Evolutionary conservation across 2,888 invertebrate genomes (phyloP).

Genomic region (Trissolcus brochymenae): DNA sequence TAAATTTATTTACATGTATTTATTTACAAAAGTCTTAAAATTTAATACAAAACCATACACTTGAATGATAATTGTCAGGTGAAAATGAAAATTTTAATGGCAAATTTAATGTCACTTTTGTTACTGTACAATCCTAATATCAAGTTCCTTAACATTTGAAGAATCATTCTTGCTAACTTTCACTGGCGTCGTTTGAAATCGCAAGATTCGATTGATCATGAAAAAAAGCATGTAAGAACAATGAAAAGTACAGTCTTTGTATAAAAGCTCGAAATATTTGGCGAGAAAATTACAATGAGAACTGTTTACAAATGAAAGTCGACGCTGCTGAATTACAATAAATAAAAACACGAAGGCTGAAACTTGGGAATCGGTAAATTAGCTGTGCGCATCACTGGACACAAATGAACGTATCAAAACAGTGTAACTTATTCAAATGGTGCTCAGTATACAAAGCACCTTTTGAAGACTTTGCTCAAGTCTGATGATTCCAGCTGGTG

Average conservation of each 20-base stretch:
- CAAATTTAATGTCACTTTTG: too few relatives aligned
- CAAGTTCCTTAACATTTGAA: too few relatives aligned
- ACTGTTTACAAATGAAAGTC: slow-evolving; percentile 30
- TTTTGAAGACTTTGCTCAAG: too few relatives aligned
- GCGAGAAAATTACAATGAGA: slow-evolving; percentile 28
- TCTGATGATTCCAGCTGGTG: slow-evolving; percentile 12
- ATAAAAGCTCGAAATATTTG: slow-evolving; percentile 35
- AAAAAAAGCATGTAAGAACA: slow-evolving; percentile 32
- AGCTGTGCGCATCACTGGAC: not conserved
- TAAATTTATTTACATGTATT: too few relatives aligned
- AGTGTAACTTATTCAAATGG: too few relatives aligned
- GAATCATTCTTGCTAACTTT: not conserved
- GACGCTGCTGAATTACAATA: slow-evolving; percentile 47
- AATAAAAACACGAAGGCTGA: slow-evolving; percentile 38
- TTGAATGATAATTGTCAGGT: too few relatives aligned
- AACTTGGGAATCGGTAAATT: slow-evolving; percentile 5
- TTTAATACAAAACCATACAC: too few relatives aligned
- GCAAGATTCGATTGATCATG: not conserved
- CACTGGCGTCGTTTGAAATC: not conserved
- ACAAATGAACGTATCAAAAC: too few relatives aligned
- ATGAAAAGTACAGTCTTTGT: slow-evolving; percentile 52
- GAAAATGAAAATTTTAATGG: too few relatives aligned
- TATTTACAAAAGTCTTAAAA: too few relatives aligned
- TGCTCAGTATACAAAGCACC: too few relatives aligned
- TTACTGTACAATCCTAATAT: too few relatives aligned